Evolutionary conservation across 2,797 vertebrate genomes (phyloP).

Genomic region (Eulemur mongoz): DNA sequence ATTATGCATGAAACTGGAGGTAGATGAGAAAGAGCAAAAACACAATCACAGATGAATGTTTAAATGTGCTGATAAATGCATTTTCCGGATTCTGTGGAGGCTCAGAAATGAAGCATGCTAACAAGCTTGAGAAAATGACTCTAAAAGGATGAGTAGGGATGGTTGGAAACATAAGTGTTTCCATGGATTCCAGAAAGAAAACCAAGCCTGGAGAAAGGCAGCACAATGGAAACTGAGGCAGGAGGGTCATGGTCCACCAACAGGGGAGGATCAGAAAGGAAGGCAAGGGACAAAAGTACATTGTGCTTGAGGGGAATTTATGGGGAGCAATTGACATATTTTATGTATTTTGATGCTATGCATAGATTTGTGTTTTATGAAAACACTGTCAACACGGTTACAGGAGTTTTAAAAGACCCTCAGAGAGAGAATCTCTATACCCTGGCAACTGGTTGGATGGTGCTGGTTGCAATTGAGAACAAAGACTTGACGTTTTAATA

Average conservation of each 20-base stretch:
- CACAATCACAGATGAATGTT: background rate
- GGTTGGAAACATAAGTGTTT: background rate
- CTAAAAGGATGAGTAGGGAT: background rate
- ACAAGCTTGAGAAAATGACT: background rate
- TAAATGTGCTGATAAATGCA: background rate
- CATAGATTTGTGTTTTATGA: background rate
- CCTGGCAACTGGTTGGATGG: background rate
- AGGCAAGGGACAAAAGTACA: background rate
- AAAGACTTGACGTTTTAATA: background rate
- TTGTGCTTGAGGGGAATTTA: background rate
- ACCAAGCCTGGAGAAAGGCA: too few relatives aligned
- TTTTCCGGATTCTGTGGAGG: background rate
- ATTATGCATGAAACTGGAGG: background rate
- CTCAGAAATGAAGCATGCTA: background rate
- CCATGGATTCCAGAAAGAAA: background rate
- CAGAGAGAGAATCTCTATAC: background rate
- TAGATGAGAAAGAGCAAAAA: background rate
- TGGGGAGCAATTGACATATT: background rate
- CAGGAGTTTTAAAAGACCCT: background rate
- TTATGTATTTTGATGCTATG: background rate
- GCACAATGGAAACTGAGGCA: background rate
- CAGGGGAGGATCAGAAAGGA: accelerated
- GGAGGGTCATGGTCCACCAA: accelerated
- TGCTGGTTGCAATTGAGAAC: background rate
- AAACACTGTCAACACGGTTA: background rate